Conservation (phyloP, 2,113 vertebrate species). For the Emydocephalus ijimae region DNA sequence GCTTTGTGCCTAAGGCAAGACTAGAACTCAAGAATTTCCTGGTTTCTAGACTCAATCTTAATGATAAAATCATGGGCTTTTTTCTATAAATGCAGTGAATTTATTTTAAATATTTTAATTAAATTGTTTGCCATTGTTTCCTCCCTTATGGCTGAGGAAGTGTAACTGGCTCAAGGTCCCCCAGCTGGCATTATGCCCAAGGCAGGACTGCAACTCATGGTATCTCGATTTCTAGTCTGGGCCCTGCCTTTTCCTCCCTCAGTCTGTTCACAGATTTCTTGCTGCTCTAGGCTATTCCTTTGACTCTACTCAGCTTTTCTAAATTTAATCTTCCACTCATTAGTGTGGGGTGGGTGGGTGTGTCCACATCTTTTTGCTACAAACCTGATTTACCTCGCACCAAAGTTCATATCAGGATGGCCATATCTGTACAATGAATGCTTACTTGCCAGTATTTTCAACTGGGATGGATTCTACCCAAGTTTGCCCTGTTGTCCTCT, state of each 20-base stretch:
- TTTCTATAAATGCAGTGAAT: neutral
- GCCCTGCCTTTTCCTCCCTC: neutral
- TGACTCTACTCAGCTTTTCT: neutral
- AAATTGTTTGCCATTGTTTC: neutral
- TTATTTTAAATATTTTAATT: neutral
- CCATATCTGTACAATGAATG: neutral
- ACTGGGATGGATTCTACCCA: neutral
- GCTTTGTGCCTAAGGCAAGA: neutral
- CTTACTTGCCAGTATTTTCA: neutral
- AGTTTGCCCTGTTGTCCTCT: neutral
- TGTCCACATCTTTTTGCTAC: neutral
- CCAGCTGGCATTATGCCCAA: neutral
- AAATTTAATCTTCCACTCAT: neutral
- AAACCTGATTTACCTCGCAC: neutral
- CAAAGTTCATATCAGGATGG: neutral
- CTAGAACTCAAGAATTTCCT: neutral
- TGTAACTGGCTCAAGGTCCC: neutral
- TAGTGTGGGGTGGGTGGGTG: neutral
- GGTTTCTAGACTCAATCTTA: no score
- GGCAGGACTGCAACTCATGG: neutral
- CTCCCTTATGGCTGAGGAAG: neutral
- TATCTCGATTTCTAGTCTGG: neutral
- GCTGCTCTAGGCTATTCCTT: neutral
- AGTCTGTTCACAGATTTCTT: neutral
- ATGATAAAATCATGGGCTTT: neutral